Base-by-base conservation (phyloP, 2,888 invertebrate species). In the Microchrysa polita region DNA sequence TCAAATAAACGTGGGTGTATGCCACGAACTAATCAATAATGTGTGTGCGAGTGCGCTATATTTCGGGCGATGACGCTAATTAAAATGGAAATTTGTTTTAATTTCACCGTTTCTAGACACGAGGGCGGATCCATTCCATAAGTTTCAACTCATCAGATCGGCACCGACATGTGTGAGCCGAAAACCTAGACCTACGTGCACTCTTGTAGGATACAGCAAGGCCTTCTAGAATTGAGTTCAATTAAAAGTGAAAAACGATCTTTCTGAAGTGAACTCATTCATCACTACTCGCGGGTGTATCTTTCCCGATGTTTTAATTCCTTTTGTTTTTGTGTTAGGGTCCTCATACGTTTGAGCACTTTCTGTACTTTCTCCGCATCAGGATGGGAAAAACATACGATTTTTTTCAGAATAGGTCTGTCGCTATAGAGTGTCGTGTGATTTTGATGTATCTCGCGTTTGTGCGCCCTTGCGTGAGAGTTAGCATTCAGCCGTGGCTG, bases 181-280 rank as follows among this genome's bases (percentile, higher is more conserved):
- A 10, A 2, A 16, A 18, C 55, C 22, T 12, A 27, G 65, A 22
- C 65, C 65, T 20, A 10, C 10, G 14, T 65, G 65, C 48, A 65
- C 69, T 59, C 22, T n/a, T 34, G 27, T 34, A 34, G 27, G 27
- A 7, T 5, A 10, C 10, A 22, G 22, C 20, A 42, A 69, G 40
- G 20, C 57, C 40, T 34, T 18, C 27, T 22, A 69, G n/a, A 55
- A 40, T 20, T 22, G 55, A 69, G 16, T 69, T 69, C 55, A 69
- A 69, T 69, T 69, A 69, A 69, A 69, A 69, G 55, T 69, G 69
- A 69, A 69, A 69, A 69, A 69, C 69, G 69, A 69, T 69, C 57
- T 55, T 69, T 55, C 42, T 12, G 55, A 10, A n/a, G 22, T 42
- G 27, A 69, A 69, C 69, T 57, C 69, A 69, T 69, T 55, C 57